Conservation (phyloP, 2,113 vertebrate genomes). For the Orcinus orca region DNA sequence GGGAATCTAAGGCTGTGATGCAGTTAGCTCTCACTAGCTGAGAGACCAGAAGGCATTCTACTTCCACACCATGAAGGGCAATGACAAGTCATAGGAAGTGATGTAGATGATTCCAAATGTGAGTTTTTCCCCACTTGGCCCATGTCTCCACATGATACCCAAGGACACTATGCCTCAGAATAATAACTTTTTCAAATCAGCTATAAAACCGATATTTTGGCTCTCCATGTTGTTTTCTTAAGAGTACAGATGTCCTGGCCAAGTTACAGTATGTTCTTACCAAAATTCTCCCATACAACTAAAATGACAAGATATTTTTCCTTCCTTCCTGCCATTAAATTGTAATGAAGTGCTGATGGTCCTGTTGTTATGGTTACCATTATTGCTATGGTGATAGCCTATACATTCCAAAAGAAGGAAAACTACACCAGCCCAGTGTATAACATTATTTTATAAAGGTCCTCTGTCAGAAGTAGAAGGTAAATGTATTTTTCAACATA, state of each 20-base stretch:
- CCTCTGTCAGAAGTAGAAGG: background rate
- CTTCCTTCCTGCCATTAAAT: conserved; percentile 50
- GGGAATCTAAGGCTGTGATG: background rate
- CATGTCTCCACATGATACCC: background rate
- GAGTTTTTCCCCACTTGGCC: background rate
- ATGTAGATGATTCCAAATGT: background rate
- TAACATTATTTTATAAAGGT: background rate
- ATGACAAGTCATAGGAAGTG: background rate
- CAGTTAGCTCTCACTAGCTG: background rate
- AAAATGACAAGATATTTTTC: conserved; percentile 64
- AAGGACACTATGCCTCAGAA: conserved; percentile 43
- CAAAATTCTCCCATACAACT: conserved; percentile 54
- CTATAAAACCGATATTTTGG: conserved; percentile 62
- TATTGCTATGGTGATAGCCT: conserved; percentile 35
- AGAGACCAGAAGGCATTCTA: background rate
- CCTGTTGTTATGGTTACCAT: conserved; percentile 18
- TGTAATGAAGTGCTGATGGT: conserved; percentile 45
- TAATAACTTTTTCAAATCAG: conserved; percentile 42
- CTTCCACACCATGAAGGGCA: background rate
- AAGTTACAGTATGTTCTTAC: conserved; percentile 68
- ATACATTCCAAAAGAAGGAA: conserved; percentile 38
- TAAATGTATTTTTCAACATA: background rate
- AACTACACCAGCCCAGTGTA: background rate
- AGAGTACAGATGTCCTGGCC: conserved; percentile 54
- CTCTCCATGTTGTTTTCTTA: conserved; percentile 65